Percentiles rank a stretch among this genome's conserved stretches.
Evolutionary conservation across 2,113 vertebrate species (phyloP).

Genomic region (Uria aalge): DNA sequence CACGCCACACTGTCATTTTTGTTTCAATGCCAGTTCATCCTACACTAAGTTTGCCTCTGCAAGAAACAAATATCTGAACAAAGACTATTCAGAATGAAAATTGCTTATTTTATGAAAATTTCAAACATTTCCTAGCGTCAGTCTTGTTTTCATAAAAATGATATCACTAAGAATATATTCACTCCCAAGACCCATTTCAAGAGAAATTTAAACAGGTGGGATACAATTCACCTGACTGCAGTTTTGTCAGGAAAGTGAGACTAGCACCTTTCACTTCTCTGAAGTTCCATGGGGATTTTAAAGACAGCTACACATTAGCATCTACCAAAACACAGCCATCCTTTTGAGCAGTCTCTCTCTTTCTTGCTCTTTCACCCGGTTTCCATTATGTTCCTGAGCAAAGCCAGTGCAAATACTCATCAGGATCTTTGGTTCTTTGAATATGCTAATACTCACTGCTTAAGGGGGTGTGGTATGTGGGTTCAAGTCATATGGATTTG

Average conservation of each 20-base stretch:
- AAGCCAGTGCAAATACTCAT: not conserved
- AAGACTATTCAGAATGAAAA: not conserved
- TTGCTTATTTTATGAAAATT: not conserved
- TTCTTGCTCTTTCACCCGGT: not conserved
- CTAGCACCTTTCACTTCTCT: not conserved
- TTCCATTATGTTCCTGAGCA: not conserved
- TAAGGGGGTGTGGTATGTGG: not conserved
- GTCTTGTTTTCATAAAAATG: not conserved
- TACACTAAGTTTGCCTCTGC: not conserved
- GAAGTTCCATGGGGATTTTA: not conserved
- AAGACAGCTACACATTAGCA: not conserved
- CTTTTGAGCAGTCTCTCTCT: not conserved
- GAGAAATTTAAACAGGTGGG: not conserved
- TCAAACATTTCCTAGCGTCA: not conserved
- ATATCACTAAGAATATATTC: not conserved
- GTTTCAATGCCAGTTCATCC: not conserved
- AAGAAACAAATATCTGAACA: not conserved
- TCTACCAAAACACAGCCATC: not conserved
- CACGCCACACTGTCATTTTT: not conserved
- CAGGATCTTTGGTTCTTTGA: not conserved
- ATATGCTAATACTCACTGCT: not conserved
- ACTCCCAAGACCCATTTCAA: not conserved
- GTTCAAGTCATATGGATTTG: not conserved
- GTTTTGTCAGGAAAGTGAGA: not conserved
- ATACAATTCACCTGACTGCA: accelerated